Conservation (phyloP, 2,888 invertebrate genomes). For the Crioceris asparagi region DNA sequence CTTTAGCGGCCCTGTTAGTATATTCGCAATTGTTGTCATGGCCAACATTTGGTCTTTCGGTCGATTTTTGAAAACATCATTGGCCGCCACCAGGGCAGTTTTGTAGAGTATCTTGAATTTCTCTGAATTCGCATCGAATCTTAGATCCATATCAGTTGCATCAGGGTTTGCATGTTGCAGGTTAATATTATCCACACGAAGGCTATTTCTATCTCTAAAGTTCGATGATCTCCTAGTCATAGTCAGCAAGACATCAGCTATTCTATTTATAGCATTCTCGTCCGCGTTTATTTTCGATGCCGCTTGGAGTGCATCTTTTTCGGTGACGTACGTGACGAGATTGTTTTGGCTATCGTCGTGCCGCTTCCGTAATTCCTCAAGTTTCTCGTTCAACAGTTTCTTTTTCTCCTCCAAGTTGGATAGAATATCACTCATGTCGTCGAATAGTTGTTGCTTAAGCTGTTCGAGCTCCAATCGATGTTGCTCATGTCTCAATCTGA, state of each 20-base stretch:
- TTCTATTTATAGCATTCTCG: constrained; percentile 31
- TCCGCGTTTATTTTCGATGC: constrained; percentile 31
- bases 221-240: constrained; percentile 33
- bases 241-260: constrained; percentile 35
- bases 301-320: constrained; percentile 31
- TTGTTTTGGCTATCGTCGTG: constrained; percentile 30
- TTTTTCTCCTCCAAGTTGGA: constrained; percentile 34
- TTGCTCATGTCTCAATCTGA: constrained; percentile 26
- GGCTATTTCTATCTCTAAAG: constrained; percentile 34
- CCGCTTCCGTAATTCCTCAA: constrained; percentile 34
- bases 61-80: constrained; percentile 35
- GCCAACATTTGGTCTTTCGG: constrained; percentile 37
- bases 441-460: constrained; percentile 27
- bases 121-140: constrained; percentile 27
- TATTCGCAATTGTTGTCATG: constrained; percentile 31
- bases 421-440: constrained; percentile 35
- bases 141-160: constrained; percentile 28
- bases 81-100: constrained; percentile 34
- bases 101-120: constrained; percentile 34
- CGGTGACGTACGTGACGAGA: constrained; percentile 32
- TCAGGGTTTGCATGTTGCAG: constrained; percentile 23
- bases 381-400: constrained; percentile 29
- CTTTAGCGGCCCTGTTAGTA: constrained; percentile 29
- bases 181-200: constrained; percentile 35
- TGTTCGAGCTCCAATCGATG: constrained; percentile 29